A percentile compares a stretch with the other conserved stretches of the same genome.
These are phyloP conservation scores for Coilia nasus DNA, from an alignment of 2,797 vertebrate genomes.

Conservation along the genomic window DNA sequence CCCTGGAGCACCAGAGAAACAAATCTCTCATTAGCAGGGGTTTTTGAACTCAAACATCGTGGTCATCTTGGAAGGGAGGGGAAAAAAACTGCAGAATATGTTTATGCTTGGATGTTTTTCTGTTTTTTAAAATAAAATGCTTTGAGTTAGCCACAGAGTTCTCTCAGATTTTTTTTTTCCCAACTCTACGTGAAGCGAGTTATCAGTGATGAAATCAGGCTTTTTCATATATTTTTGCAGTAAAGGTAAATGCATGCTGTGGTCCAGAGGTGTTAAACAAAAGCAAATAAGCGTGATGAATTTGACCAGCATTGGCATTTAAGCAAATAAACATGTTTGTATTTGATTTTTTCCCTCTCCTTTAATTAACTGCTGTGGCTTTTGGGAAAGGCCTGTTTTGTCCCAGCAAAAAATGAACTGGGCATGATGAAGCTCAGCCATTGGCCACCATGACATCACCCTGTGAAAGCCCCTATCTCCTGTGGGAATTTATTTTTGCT, in stretches of 20 bases:
- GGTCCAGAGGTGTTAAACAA: not conserved
- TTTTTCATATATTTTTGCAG: slow-evolving; percentile 16
- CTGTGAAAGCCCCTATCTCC: slow-evolving; percentile 18
- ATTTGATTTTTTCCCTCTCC: not conserved
- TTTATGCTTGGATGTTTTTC: slow-evolving; percentile 38
- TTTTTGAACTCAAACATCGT: slow-evolving; percentile 68
- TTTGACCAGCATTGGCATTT: not conserved
- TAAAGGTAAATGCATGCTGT: not conserved
- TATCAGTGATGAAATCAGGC: slow-evolving; percentile 28
- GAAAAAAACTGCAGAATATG: slow-evolving; percentile 15
- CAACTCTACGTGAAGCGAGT: slow-evolving; percentile 24
- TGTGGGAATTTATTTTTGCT: not conserved
- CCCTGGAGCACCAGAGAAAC: slow-evolving; percentile 79
- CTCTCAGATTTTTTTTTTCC: not conserved
- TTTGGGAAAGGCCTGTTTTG: not conserved
- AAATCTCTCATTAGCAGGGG: slow-evolving; percentile 84
- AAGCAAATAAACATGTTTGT: not conserved
- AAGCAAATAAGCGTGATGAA: not conserved
- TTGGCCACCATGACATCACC: slow-evolving; percentile 2
- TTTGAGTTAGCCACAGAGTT: not conserved
- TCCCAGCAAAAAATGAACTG: not conserved
- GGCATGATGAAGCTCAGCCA: not conserved
- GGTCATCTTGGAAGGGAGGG: not conserved
- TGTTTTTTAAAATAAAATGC: not conserved
- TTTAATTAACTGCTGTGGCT: not conserved